Evolutionary conservation across 2,797 vertebrate species (phyloP).

Genomic region (Macrochelys suwanniensis): DNA sequence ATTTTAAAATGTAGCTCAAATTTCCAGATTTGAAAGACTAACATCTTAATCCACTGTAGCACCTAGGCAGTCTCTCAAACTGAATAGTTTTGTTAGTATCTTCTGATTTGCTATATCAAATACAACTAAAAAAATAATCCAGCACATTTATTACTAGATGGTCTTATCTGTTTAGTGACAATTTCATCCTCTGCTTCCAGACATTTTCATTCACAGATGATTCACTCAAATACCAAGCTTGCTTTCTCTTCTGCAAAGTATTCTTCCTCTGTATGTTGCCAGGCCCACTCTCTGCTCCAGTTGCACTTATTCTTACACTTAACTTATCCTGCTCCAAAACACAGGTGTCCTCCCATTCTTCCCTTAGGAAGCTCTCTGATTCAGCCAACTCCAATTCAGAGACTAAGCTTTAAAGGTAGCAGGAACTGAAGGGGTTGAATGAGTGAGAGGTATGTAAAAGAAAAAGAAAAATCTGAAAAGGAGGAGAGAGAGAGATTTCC

Average conservation of each 20-base stretch:
- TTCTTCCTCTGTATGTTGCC: background rate
- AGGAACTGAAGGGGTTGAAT: background rate
- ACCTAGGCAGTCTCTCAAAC: background rate
- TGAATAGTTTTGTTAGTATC: background rate
- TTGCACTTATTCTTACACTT: background rate
- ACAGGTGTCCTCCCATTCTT: background rate
- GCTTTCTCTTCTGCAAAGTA: background rate
- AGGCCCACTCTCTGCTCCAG: background rate
- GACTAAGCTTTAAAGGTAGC: background rate
- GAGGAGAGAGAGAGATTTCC: background rate
- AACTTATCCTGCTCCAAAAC: background rate
- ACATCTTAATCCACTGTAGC: background rate
- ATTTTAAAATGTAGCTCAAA: background rate
- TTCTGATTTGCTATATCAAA: background rate
- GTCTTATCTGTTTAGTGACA: background rate
- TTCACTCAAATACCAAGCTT: background rate
- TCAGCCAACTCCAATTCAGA: background rate
- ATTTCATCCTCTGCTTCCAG: background rate
- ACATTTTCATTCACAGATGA: background rate
- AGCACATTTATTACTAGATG: background rate
- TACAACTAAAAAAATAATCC: rapidly evolving
- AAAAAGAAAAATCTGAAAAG: background rate
- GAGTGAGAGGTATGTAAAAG: background rate
- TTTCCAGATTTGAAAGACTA: background rate
- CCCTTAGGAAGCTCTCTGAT: background rate